A percentile compares a stretch with the other conserved stretches of the same genome.
Conservation (phyloP, 2,888 invertebrate species). For the Germaria angustata region DNA sequence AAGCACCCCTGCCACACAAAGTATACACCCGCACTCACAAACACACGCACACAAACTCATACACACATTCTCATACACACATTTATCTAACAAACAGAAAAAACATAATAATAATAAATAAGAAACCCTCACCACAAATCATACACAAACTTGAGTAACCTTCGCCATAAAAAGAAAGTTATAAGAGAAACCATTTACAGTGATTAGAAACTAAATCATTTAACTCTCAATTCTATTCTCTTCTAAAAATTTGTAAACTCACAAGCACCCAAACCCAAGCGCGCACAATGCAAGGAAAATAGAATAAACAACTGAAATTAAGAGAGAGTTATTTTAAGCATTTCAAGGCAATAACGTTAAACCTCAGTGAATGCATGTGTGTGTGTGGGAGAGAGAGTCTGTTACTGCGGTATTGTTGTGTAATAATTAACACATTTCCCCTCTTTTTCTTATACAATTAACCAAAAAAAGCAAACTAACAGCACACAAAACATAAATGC, state of each 20-base stretch:
- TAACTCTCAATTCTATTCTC: constrained; percentile 27
- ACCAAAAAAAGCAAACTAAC: not conserved
- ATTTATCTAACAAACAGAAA: too few species aligned
- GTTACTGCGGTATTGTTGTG: not conserved
- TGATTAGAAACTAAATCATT: constrained; percentile 34
- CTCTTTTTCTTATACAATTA: constrained; percentile 8
- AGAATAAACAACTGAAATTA: constrained; percentile 1
- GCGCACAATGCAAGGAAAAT: not conserved
- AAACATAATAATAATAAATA: not conserved
- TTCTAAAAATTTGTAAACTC: not conserved
- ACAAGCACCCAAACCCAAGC: not conserved
- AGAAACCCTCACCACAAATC: constrained; percentile 24
- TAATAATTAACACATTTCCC: not conserved
- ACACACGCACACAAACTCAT: too few species aligned
- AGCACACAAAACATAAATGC: not conserved
- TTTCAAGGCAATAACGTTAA: not conserved
- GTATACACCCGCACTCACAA: not conserved
- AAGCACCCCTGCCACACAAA: constrained; percentile 15
- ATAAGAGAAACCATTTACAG: constrained; percentile 18
- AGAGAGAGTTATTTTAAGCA: constrained; percentile 19
- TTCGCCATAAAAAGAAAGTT: not conserved
- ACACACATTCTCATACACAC: too few species aligned
- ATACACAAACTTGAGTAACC: not conserved
- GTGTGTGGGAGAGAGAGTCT: not conserved
- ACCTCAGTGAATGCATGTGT: not conserved